Base-by-base conservation (phyloP, 2,797 vertebrate genomes). In the Gymnoscopelus braueri region DNA sequence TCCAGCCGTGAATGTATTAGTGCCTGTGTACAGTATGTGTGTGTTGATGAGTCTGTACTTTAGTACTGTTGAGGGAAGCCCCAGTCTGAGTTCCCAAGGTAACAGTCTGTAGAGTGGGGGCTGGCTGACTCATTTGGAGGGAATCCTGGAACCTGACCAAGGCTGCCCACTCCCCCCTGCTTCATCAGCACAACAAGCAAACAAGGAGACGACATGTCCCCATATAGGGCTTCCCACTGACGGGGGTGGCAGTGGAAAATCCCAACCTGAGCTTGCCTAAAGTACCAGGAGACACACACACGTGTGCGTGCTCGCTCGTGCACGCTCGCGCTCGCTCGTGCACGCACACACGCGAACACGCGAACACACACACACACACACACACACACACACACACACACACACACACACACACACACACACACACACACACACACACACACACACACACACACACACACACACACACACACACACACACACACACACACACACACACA, bases 61-160 rank as follows among this genome's bases (percentile, higher is more conserved):
- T 81, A 83, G 83, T 74, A 65, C 66, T 85, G 87, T 84, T 77
- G 84, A 93, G 92, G 93, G 91, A 94, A 94, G 86, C 92, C 93
- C 93, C 80, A 83, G 90, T 87, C 74, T 83, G 91, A 92, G 94
- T 94, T 95, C 93, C 94, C 92, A 91, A 94, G 94, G 94, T 94
- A 95, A 95, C 94, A 89, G 90, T 88, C 80, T 29, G 83, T 87
- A 87, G 89, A 92, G 90, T 91, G 91, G 92, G 93, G 92, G 89
- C 83, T 89, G 91, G 86, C 91, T 95, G 94, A 94, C 91, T 95
- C 94, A 94, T 92, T 93, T 91, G 88, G 91, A 94, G 94, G 94
- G 92, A 95, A 94, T 94, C 94, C 94, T 95, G 92, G 92, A 94
- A 92, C 89, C 88, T 88, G 90, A 86, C 88, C 90, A 92, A 84